These are phyloP conservation scores for Connochaetes taurinus DNA, from an alignment of 2,113 vertebrate species.

Conservation along the genomic window DNA sequence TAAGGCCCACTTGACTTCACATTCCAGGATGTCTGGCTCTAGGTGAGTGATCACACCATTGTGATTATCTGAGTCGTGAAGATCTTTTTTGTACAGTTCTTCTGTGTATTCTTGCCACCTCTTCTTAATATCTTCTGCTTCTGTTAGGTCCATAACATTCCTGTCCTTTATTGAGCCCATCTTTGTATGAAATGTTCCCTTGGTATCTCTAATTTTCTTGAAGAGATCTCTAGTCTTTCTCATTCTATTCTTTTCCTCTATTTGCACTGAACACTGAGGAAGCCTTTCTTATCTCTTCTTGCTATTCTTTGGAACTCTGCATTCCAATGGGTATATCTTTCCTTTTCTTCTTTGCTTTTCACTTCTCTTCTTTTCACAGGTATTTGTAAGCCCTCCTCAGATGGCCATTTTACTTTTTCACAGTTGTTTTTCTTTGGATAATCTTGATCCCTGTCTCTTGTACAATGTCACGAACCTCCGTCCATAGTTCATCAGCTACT, in stretches of 20 bases:
- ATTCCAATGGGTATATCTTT: neutral
- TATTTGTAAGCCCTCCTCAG: neutral
- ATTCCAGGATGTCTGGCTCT: neutral
- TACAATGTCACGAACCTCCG: fast-evolving
- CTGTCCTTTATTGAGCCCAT: neutral
- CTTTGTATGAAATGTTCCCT: neutral
- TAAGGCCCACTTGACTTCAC: neutral
- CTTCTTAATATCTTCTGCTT: neutral
- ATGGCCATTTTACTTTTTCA: neutral
- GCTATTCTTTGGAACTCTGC: neutral
- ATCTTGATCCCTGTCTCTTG: neutral
- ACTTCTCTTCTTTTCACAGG: neutral
- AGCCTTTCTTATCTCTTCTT: neutral
- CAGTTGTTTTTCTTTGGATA: neutral
- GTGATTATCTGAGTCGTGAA: fast-evolving
- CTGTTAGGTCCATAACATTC: neutral
- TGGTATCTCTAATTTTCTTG: neutral
- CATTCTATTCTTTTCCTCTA: neutral
- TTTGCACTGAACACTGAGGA: neutral
- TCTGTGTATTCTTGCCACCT: neutral
- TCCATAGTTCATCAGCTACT: neutral
- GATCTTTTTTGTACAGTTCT: neutral
- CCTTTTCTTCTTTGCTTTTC: neutral
- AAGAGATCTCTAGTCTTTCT: neutral
- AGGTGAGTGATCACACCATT: neutral